These are phyloP conservation scores for Synaphobranchus kaupii DNA, from an alignment of 2,797 vertebrate species.

Conservation along the genomic window DNA sequence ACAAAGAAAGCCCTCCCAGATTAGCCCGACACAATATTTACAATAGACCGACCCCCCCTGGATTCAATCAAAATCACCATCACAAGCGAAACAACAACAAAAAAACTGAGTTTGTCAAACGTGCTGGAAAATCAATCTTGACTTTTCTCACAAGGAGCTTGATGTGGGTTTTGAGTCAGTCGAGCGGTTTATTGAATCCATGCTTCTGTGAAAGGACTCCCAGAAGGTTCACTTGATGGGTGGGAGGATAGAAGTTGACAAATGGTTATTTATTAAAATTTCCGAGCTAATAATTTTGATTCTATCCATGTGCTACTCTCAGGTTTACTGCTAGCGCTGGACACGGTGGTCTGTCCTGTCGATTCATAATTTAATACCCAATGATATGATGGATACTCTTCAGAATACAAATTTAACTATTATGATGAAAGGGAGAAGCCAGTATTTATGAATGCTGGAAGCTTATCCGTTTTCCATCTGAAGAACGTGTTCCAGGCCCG, in stretches of 20 bases:
- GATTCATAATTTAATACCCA: neutral
- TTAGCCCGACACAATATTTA: neutral
- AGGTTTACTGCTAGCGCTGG: neutral
- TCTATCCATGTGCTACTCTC: neutral
- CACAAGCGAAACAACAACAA: neutral
- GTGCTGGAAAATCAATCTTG: neutral
- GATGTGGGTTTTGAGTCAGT: neutral
- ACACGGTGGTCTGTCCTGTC: neutral
- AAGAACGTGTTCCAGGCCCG: neutral
- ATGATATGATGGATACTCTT: neutral
- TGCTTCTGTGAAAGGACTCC: neutral
- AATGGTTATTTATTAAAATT: neutral
- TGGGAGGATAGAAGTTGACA: neutral
- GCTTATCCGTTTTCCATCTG: neutral
- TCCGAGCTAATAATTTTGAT: neutral
- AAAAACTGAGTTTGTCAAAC: neutral
- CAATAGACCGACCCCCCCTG: neutral
- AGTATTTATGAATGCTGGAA: neutral
- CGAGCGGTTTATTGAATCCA: slow-evolving; percentile 1
- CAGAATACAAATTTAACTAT: neutral
- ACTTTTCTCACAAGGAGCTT: neutral
- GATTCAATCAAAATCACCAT: neutral
- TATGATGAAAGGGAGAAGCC: neutral
- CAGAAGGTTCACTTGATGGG: neutral
- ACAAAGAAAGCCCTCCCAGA: neutral